Evolutionary conservation across 2,888 invertebrate genomes (phyloP), one percentile per base, ranked within the genome.

Genomic region (Holacanthella duospinosa): DNA sequence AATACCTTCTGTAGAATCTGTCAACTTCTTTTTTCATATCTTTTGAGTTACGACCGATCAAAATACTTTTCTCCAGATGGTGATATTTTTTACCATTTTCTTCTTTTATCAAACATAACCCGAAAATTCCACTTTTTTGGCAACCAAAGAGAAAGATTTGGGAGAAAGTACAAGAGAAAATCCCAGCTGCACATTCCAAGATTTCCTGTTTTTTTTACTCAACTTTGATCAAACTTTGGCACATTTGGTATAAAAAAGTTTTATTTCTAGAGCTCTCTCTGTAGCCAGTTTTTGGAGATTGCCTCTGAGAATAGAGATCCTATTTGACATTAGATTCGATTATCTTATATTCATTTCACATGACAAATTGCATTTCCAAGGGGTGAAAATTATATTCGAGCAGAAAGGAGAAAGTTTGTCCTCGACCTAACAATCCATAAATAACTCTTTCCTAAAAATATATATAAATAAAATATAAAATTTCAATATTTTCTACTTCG

Each of bases 1-100:
- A 48, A 48, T 48, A 48, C 48, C 21, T 48, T 48, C 48, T 48
- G 21, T 21, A 48, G 48, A 16, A 48, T 48, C 48, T 48, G 48
- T 48, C 48, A 48, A 48, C 19, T 48, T 48, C 48, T 48, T 48
- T n/a, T 48, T 48, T 48, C 48, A 48, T 48, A 48, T 48, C 48
- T 48, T 48, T 21, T 48, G 48, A 48, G 48, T 48, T 48, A 48
- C 48, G 48, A 21, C 48, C 48, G 48, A 48, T 48, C 48, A 48
- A 48, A 48, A 48, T 48, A 48, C 48, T 48, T 48, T 48, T 21
- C n/a, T 48, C 4, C 48, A 48, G 48, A 48, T 48, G 48, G 48
- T 48, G 48, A 48, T 48, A 48, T 48, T 48, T 48, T 21, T 21
- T 48, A 16, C 12, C n/a, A n/a, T 4, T 48, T 48, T 21, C 48